Conservation (phyloP, 1,140 invertebrate genomes). For the Caerostris extrusa region DNA sequence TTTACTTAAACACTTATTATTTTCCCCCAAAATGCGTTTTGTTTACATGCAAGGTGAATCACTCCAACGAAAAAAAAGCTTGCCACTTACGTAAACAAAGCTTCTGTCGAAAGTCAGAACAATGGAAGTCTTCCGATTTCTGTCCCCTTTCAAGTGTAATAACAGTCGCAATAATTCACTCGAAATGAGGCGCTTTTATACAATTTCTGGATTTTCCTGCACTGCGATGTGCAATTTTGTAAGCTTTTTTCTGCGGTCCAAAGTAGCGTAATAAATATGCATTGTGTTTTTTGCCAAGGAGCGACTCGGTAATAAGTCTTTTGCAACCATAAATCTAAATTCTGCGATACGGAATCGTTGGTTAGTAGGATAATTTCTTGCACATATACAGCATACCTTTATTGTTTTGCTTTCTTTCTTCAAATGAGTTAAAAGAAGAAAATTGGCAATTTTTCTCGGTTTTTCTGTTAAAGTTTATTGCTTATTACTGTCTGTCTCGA, state of each 20-base stretch:
- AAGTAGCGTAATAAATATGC: conserved; percentile 40
- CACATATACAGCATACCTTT: neutral
- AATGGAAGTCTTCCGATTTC: neutral
- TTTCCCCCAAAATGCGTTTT: neutral
- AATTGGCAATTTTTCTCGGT: neutral
- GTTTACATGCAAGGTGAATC: neutral
- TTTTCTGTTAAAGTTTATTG: neutral
- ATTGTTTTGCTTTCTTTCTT: neutral
- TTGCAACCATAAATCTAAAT: conserved; percentile 33
- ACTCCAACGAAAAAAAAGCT: neutral
- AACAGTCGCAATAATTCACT: neutral
- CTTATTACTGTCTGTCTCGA: neutral
- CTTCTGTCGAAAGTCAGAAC: neutral
- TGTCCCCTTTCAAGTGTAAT: neutral
- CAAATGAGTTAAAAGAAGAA: neutral
- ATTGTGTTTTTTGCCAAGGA: conserved; percentile 3
- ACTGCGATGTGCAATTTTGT: conserved; percentile 46
- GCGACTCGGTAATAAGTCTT: conserved; percentile 23
- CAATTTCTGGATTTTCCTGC: conserved; percentile 22
- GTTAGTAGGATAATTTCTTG: neutral
- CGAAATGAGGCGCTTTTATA: conserved; percentile 8
- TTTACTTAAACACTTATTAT: neutral
- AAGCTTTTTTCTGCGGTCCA: conserved; percentile 5
- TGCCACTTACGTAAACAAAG: neutral
- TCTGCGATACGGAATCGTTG: neutral